Evolutionary conservation across 1,140 invertebrate genomes (phyloP).

Genomic region (Trinorchestia longiramus): DNA sequence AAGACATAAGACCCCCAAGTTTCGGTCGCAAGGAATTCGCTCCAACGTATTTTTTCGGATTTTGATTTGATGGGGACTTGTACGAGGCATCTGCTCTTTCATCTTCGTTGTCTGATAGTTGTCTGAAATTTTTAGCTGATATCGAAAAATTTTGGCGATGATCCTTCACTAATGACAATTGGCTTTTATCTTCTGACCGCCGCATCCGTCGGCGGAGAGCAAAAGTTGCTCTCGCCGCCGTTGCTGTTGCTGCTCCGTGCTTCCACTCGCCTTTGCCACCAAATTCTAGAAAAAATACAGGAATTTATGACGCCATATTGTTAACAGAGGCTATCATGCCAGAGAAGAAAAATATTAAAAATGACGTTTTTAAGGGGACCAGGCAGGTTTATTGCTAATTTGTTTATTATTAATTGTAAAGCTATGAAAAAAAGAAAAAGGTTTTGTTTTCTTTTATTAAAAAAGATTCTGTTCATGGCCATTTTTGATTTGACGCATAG

Average conservation of each 20-base stretch:
- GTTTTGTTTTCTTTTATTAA: too few species aligned
- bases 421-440: too few species aligned
- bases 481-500: too few species aligned
- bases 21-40: background rate
- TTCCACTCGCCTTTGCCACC: background rate
- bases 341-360: too few species aligned
- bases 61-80: background rate
- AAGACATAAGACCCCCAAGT: background rate
- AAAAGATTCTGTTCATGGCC: too few species aligned
- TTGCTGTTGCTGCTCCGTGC: background rate
- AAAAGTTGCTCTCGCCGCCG: too few species aligned
- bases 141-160: background rate
- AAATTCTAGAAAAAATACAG: too few species aligned
- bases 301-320: too few species aligned
- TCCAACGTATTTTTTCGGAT: background rate
- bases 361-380: too few species aligned
- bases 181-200: background rate
- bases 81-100: background rate
- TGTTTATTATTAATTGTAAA: too few species aligned
- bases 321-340: too few species aligned
- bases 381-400: too few species aligned
- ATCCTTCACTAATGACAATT: background rate
- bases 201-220: background rate
- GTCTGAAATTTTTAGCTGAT: background rate
- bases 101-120: background rate